Base-by-base conservation (phyloP, 2,797 vertebrate species). In the Onychomys arenicola region DNA sequence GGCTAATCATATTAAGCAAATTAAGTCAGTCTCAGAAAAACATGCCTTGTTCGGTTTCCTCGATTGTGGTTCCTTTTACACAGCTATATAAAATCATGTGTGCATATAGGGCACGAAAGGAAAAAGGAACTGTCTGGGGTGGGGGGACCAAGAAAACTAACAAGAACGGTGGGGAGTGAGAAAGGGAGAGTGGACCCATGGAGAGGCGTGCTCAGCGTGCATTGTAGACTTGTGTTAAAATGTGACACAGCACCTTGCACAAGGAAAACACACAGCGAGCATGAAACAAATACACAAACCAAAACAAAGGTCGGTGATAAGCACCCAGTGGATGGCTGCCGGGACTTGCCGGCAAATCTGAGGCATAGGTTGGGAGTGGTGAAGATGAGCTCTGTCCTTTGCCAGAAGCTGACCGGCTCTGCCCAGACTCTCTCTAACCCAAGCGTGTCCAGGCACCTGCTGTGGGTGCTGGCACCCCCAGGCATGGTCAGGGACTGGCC, bases 371-470 rank as follows among this genome's bases (percentile, higher is more conserved):
- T 10, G 63, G 32, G 46, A 77, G n/a, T 19, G 29, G 32, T 84
- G 55, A 89, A 67, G 34, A 0, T 52, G 90, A 95, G 78, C 89
- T 90, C 78, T 95, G 82, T 40, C 94, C 83, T 93, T 95, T 94
- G 92, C 90, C 91, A 93, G 86, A 95, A 71, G 52, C 63, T 91
- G 75, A 75, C 27, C 75, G 11, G 4, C 90, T 93, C 78, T 67
- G 40, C 69, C 89, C 89, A 87, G 93, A 43, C 73, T 92, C 87
- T 94, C 87, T 94, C 63, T 59, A 93, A 75, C 63, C 86, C 63
- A 52, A 92, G 75, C n/a, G 46, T 82, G 76, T 96, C 96, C 97
- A 94, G 96, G 89, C 97, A 98, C 97, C 97, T 97, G 97, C 96
- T 97, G 71, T 84, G 95, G 91, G 86, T 82, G 78, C 86, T 97